These are phyloP conservation scores for Ptyas mucosa DNA, from an alignment of 2,113 vertebrate genomes.

Conservation along the genomic window DNA sequence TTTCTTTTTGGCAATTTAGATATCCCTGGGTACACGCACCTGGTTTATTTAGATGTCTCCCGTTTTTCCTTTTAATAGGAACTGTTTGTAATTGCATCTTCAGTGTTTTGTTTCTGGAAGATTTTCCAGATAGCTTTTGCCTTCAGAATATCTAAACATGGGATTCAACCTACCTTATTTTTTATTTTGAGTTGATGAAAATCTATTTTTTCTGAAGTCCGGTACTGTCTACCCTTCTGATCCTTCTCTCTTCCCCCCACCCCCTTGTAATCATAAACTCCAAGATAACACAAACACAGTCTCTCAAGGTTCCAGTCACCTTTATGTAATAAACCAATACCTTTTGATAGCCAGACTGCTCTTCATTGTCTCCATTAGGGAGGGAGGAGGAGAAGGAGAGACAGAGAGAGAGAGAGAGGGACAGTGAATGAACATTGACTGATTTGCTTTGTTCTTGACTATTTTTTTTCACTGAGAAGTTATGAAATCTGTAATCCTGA, in stretches of 20 bases:
- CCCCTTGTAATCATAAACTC: neutral
- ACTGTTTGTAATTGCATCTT: neutral
- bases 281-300: neutral
- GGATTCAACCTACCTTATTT: neutral
- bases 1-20: neutral
- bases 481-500: neutral
- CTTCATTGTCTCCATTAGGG: neutral
- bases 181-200: neutral
- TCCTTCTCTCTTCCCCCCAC: neutral
- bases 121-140: neutral
- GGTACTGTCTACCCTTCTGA: neutral
- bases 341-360: neutral
- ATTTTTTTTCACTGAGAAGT: neutral
- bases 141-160: neutral
- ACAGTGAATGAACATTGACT: neutral
- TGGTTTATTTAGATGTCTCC: neutral
- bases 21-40: neutral
- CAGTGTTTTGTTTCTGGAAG: neutral
- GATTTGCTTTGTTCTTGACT: neutral
- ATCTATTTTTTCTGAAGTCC: neutral
- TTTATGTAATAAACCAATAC: neutral
- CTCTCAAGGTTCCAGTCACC: neutral
- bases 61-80: neutral
- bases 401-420: too few relatives aligned
- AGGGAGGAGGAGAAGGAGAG: neutral